A percentile compares a stretch with the other conserved stretches of the same genome.
These are phyloP conservation scores for Sorex fumeus DNA, from an alignment of 2,113 vertebrate genomes.

Conservation along the genomic window DNA sequence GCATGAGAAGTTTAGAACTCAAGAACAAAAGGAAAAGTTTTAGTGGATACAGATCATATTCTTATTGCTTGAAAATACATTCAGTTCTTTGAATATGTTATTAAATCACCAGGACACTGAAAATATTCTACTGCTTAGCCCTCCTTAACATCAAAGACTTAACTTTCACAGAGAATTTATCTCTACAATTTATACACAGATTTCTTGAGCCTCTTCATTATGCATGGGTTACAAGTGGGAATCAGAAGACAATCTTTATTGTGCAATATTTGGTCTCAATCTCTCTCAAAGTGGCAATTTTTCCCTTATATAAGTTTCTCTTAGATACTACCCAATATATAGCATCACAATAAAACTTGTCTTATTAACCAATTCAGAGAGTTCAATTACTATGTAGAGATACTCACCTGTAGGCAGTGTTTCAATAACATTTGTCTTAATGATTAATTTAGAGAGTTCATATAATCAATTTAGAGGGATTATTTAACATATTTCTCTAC, in stretches of 20 bases:
- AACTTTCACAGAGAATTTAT: not conserved
- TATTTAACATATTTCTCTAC: not conserved
- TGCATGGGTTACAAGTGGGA: not conserved
- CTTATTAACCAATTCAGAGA: not conserved
- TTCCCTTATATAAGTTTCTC: not conserved
- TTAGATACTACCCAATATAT: not conserved
- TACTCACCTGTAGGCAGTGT: no score
- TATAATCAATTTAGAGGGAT: no score
- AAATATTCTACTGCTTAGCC: fast-evolving
- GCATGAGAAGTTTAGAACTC: not conserved
- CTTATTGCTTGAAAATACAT: not conserved
- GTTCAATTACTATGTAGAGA: no score
- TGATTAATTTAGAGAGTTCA: no score
- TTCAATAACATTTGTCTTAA: no score
- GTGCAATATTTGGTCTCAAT: not conserved
- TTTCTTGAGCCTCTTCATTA: not conserved
- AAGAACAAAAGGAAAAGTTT: not conserved
- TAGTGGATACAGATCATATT: no score
- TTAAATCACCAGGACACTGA: fast-evolving
- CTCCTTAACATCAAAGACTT: not conserved
- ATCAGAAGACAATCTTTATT: not conserved
- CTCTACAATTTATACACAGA: not conserved
- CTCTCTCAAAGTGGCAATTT: not conserved
- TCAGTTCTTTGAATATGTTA: not conserved
- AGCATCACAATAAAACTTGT: not conserved